A percentile compares a stretch with the other conserved stretches of the same genome.
phyloP scores from a whole-genome alignment of 2,113 vertebrate genomes.

The Rhinopomastus cyanomelas region DNA sequence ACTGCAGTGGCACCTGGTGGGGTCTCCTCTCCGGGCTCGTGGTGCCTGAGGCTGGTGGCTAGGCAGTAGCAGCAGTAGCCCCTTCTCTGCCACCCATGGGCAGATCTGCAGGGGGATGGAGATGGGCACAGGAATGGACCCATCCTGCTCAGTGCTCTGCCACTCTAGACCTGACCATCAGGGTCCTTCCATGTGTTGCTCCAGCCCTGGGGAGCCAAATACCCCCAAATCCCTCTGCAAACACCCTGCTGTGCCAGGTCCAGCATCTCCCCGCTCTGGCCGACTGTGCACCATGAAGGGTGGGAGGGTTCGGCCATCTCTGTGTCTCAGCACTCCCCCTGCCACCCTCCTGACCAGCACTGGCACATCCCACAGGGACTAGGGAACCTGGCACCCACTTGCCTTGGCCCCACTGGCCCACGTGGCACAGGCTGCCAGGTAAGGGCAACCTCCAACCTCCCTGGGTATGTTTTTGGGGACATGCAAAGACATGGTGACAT shows the following conservation, averaged over 20 bases:
- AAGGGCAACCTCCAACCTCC: neutral
- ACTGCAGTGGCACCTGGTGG: neutral
- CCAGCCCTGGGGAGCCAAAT: neutral
- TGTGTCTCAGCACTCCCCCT: neutral
- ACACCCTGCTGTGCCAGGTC: accelerated
- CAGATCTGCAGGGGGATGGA: neutral
- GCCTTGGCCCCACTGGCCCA: neutral
- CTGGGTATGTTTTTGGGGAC: neutral
- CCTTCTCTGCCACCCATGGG: neutral
- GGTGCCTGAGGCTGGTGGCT: neutral
- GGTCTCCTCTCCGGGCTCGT: too few relatives aligned
- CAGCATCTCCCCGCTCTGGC: accelerated
- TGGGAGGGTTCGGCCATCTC: accelerated
- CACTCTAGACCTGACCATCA: neutral
- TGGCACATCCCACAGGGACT: accelerated
- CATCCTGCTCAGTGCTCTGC: neutral
- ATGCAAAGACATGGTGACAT: accelerated
- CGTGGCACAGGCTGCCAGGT: too few relatives aligned
- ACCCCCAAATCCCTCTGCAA: neutral
- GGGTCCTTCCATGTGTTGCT: neutral
- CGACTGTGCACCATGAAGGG: neutral
- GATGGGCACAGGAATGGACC: neutral
- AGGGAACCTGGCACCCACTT: accelerated
- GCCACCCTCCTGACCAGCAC: neutral
- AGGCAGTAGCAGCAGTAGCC: neutral